phyloP scores from a whole-genome alignment of 2,113 vertebrate species.

The Gyps fulvus region DNA sequence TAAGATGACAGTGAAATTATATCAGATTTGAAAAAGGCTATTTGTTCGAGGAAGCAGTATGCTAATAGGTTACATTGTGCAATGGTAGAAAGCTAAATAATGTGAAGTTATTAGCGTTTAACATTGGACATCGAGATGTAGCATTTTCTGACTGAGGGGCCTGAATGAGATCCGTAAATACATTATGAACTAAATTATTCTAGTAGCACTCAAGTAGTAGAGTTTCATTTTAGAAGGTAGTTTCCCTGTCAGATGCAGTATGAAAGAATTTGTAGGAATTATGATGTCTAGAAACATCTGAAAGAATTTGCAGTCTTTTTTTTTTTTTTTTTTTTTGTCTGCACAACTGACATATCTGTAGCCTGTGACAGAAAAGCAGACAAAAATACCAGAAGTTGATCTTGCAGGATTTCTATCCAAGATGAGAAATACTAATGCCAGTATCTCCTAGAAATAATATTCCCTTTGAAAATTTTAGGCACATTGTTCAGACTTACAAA shows the following conservation, averaged over 20 bases:
- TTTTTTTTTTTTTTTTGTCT: neutral
- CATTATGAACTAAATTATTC: neutral
- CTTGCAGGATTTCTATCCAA: neutral
- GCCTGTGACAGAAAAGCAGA: neutral
- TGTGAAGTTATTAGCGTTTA: neutral
- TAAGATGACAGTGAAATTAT: neutral
- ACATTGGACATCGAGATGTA: neutral
- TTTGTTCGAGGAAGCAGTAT: neutral
- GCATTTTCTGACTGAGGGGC: neutral
- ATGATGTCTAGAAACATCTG: neutral
- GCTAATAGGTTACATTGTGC: neutral
- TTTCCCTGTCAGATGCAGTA: neutral
- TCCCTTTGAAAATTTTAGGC: neutral
- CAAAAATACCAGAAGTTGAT: neutral
- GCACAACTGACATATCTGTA: neutral
- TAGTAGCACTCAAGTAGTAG: neutral
- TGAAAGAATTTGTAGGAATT: neutral
- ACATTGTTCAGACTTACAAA: neutral
- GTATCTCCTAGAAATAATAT: neutral
- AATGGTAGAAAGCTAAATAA: neutral
- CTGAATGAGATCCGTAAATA: neutral
- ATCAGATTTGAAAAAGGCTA: neutral
- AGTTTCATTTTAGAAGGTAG: neutral
- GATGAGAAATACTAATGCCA: neutral
- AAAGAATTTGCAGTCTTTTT: neutral